phyloP scores from a whole-genome alignment of 2,888 invertebrate genomes.

The Napeogenes inachia region DNA sequence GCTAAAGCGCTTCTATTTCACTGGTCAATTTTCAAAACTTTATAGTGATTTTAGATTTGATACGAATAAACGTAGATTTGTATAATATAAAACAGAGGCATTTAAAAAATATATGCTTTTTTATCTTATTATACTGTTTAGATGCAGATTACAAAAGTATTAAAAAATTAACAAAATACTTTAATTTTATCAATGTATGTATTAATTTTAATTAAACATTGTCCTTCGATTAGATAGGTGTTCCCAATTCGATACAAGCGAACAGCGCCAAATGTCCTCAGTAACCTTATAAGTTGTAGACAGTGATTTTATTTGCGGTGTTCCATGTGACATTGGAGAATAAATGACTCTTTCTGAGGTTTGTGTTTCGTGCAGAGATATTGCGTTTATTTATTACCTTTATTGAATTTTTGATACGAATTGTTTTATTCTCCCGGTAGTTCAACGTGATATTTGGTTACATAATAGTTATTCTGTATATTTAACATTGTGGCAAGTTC shows the following conservation, averaged over 20 bases:
- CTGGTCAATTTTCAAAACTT: no score
- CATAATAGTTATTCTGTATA: no score
- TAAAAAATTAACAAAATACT: background rate
- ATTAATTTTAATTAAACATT: background rate
- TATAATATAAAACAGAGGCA: no score
- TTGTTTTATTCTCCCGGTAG: no score
- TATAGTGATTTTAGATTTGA: no score
- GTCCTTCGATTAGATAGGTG: background rate
- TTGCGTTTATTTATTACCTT: background rate
- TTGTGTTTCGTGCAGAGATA: background rate
- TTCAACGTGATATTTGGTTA: no score
- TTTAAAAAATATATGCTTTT: no score
- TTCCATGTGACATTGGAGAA: constrained; percentile 2
- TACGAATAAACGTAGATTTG: no score
- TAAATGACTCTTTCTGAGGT: background rate
- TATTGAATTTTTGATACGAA: background rate
- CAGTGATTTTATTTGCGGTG: background rate
- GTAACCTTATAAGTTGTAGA: background rate
- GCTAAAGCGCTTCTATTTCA: no score
- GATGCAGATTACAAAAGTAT: no score
- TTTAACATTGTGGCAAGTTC: no score
- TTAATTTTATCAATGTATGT: background rate
- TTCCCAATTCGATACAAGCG: background rate
- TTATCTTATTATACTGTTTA: no score
- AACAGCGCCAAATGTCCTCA: background rate